Percentiles rank a stretch among this genome's conserved stretches.
Evolutionary conservation across 2,797 vertebrate genomes (phyloP).

Genomic region (Lithobates sylvaticus): DNA sequence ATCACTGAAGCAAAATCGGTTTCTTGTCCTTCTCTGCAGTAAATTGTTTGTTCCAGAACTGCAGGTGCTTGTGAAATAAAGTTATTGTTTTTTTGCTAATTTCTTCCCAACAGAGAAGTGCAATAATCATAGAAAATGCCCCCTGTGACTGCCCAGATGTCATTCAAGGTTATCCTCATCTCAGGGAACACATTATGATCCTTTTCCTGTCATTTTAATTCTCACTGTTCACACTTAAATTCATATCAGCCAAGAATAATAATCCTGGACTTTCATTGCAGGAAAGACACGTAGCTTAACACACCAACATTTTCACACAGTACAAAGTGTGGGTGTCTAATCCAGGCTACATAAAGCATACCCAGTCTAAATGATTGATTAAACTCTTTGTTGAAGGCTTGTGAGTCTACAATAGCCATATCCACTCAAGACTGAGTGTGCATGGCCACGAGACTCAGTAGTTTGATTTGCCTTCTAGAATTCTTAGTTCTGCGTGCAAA

Average conservation of each 20-base stretch:
- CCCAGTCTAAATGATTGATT: no score
- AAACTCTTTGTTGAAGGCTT: no score
- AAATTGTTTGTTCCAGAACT: neutral
- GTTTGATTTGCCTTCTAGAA: no score
- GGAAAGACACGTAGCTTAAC: neutral
- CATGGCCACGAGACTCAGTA: no score
- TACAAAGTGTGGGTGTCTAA: neutral
- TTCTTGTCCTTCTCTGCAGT: neutral
- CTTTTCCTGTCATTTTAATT: constrained; percentile 24
- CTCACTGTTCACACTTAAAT: constrained; percentile 1
- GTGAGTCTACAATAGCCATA: no score
- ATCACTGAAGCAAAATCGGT: neutral
- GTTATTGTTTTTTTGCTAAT: neutral
- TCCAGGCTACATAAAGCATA: neutral
- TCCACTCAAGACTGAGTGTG: no score
- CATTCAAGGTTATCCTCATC: constrained; percentile 13
- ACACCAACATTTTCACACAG: neutral
- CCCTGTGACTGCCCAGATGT: neutral
- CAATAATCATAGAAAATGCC: neutral
- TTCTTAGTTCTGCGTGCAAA: no score
- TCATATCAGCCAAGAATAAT: constrained; percentile 37
- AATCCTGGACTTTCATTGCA: constrained; percentile 14
- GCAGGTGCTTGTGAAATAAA: neutral
- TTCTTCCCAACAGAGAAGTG: neutral
- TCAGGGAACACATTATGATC: neutral